Evolutionary conservation across 2,797 vertebrate genomes (phyloP), one percentile per base, ranked within the genome.

Genomic region (Garrulus glandarius): DNA sequence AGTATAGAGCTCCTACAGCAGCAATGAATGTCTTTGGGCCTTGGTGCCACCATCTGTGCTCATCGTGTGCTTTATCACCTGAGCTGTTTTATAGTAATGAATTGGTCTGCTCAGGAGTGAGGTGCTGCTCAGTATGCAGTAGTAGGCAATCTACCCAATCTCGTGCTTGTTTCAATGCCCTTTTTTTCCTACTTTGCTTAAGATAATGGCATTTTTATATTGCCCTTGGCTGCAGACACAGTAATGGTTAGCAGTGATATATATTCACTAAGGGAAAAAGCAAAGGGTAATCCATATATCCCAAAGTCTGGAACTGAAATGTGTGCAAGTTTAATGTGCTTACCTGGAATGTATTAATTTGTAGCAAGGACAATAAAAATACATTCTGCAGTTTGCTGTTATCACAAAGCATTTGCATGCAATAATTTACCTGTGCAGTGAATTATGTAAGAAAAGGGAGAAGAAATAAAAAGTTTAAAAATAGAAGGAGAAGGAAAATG

Each of bases 261-360:
- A 95, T 87, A 83, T 77, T 88, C 84, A 72, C 88, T 88, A 15
- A 69, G 91, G 69, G 94, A 85, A 87, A 61, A 46, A 77, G 83
- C 82, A 85, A 79, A 91, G 52, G 61, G 84, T 92, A 92, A 95
- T 95, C 89, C 87, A 87, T 97, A 91, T 94, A 96, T 97, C 93
- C 92, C 78, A 13, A 88, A 91, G 89, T 91, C 70, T 75, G 86
- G 70, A 86, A 77, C 78, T 93, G 90, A 95, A 85, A 68, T 80
- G 90, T 88, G 84, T 89, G 83, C 85, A 93, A 93, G 87, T 84
- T 78, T 88, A 57, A 95, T 89, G 87, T 88, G 78, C 84, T 95
- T 96, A 75, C 67, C 78, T 92, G 85, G 89, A 72, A 89, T 88
- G 90, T 95, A 91, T 90, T 96, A 90, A 97, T 96, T 97, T 94